Conservation (phyloP, 2,888 invertebrate species). For the Synergus laeviventris region DNA sequence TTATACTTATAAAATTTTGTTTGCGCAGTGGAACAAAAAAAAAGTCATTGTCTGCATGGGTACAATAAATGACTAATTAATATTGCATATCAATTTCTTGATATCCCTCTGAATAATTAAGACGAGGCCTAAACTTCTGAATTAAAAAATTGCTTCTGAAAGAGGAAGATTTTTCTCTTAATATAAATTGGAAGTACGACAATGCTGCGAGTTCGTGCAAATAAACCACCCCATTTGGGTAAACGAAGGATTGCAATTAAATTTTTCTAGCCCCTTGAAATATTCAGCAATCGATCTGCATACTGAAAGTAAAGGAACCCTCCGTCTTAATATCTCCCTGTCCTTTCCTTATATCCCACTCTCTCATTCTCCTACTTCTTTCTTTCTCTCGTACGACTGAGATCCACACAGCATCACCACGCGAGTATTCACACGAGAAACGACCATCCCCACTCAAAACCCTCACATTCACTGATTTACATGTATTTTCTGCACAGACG, state of each 20-base stretch:
- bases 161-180: neutral
- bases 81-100: too few species aligned
- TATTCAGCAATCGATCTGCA: constrained; percentile 54
- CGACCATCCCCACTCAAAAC: constrained; percentile 42
- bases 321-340: constrained; percentile 58
- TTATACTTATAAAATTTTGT: too few species aligned
- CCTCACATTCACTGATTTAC: constrained; percentile 15
- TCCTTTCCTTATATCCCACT: constrained; percentile 46
- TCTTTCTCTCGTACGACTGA: constrained; percentile 41
- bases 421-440: constrained; percentile 60
- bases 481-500: constrained; percentile 34
- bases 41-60: too few species aligned
- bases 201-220: constrained; percentile 25
- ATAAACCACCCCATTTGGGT: constrained; percentile 38
- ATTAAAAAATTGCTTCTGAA: neutral
- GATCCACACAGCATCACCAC: constrained; percentile 56
- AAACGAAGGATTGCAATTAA: constrained; percentile 39
- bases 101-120: too few species aligned
- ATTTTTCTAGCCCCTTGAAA: constrained; percentile 44
- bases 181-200: constrained; percentile 6
- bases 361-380: constrained; percentile 37
- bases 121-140: neutral
- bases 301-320: constrained; percentile 56
- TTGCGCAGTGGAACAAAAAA: too few species aligned
- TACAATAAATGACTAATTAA: too few species aligned